Base-by-base conservation (phyloP, 2,113 vertebrate genomes). In the Ictalurus furcatus region DNA sequence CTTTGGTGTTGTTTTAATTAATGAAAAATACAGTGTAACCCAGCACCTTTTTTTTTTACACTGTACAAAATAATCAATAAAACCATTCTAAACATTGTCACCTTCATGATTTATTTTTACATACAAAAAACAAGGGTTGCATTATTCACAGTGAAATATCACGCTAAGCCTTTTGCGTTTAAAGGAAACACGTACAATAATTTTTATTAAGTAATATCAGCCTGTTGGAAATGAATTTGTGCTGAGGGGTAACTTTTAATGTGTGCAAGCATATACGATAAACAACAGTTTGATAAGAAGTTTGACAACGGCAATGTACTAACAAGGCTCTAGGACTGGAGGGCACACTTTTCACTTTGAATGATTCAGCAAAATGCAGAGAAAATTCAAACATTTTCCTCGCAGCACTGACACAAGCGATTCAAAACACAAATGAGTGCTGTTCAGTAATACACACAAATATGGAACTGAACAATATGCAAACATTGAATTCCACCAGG, bases 121-220 rank as follows among this genome's bases (percentile, higher is more conserved):
- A 94, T 94, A 94, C 92, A 93, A 94, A 95, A 91, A 88, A 88
- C 59, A 89, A 78, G 88, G 85, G 93, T 91, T 91, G 88, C 92
- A 78, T 88, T 94, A 94, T 95, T 90, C 94, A 95, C 94, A 94
- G 86, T 90, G 89, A 91, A 94, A 87, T 86, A 90, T 87, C 73
- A 82, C 86, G 23, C 88, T 90, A 89, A 94, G 93, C 92, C 85
- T 88, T 48, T 87, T 89, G 89, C 78, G 80, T 48, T 90, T 25
- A 87, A 94, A 90, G 81, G 89, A 74, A 94, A 95, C 90, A 93
- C 30, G 85, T 94, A 94, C 94, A 95, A 94, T 95, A 92, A 93
- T 94, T 92, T 93, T 67, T 92, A 94, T 87, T 37, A 80, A 92
- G 91, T 91, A 90, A 63, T 89, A 82, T 56, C 65, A 23, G 76